These are phyloP conservation scores for Halictus quadricinctus DNA, from an alignment of 2,888 invertebrate species.

Conservation along the genomic window DNA sequence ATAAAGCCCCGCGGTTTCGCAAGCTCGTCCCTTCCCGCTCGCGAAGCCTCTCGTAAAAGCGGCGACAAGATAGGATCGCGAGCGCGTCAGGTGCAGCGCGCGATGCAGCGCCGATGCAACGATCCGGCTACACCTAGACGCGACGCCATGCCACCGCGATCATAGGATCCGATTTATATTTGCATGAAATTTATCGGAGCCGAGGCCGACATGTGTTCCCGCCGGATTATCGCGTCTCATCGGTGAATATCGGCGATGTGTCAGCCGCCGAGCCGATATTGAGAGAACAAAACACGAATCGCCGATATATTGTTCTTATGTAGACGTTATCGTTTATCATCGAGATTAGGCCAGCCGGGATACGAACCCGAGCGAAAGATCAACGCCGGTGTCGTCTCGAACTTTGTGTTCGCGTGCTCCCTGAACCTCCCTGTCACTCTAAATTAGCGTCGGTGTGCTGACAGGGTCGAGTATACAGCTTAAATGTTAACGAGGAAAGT, in stretches of 20 bases:
- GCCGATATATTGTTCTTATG: slow-evolving; percentile 41
- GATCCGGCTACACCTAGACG: slow-evolving; percentile 57
- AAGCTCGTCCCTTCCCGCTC: slow-evolving; percentile 36
- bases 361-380: background rate
- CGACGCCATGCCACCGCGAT: slow-evolving; percentile 51
- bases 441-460: background rate
- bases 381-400: background rate
- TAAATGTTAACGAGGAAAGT: background rate
- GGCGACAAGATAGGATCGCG: slow-evolving; percentile 64
- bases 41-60: slow-evolving; percentile 44
- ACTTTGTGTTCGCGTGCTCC: background rate
- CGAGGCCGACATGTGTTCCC: slow-evolving; percentile 53
- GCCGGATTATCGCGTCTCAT: slow-evolving; percentile 57
- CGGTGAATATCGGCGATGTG: slow-evolving; percentile 45
- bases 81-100: slow-evolving; percentile 65
- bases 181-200: slow-evolving; percentile 61
- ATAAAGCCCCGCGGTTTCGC: slow-evolving; percentile 59
- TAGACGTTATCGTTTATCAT: slow-evolving; percentile 31
- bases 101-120: slow-evolving; percentile 26
- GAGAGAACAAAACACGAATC: slow-evolving; percentile 47
- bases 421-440: background rate
- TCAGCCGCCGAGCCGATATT: slow-evolving; percentile 27
- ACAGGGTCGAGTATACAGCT: background rate
- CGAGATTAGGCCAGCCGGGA: background rate
- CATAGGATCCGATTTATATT: slow-evolving; percentile 66